Evolutionary conservation across 2,113 vertebrate genomes (phyloP).

Genomic region (Xiphias gladius): DNA sequence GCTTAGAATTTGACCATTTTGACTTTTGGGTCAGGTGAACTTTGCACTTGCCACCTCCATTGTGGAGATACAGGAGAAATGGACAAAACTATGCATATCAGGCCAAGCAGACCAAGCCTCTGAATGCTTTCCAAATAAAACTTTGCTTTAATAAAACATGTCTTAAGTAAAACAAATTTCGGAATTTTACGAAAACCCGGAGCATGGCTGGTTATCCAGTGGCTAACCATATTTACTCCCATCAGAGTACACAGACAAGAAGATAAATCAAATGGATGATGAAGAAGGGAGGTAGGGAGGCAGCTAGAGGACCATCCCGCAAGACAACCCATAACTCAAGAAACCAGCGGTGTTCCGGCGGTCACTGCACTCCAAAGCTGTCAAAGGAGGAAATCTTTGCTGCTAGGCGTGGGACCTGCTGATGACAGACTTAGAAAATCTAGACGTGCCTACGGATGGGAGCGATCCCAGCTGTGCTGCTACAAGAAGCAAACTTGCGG

Average conservation of each 20-base stretch:
- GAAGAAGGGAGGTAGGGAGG: background rate
- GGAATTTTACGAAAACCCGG: no score
- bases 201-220: background rate
- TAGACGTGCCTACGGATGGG: background rate
- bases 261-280: background rate
- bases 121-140: no score
- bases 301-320: background rate
- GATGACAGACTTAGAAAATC: constrained; percentile 21
- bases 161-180: no score
- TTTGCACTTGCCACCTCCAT: no score
- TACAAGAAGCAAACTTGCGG: background rate
- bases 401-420: background rate
- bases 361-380: constrained; percentile 2
- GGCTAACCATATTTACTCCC: background rate
- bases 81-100: no score
- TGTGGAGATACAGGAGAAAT: background rate
- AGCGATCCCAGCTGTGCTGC: constrained; percentile 32
- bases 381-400: constrained; percentile 6
- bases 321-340: background rate
- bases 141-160: no score
- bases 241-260: background rate
- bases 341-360: background rate
- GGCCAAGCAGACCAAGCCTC: no score
- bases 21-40: no score
- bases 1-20: no score